phyloP scores from a whole-genome alignment of 2,888 invertebrate species.

The Caenorhabditis virilis region DNA sequence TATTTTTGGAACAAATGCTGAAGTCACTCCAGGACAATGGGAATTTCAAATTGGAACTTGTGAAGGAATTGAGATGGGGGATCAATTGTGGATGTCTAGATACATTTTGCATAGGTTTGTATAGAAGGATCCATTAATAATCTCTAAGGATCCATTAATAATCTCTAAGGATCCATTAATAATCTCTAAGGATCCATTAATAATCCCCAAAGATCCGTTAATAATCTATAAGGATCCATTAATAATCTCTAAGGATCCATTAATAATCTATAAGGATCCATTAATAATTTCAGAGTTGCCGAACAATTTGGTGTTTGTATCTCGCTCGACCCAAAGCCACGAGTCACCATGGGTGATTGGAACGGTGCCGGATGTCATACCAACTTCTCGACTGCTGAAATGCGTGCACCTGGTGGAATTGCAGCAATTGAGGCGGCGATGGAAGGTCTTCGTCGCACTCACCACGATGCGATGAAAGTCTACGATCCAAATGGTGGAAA shows the following conservation, averaged over 20 bases:
- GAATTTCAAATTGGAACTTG: conserved; percentile 71
- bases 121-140: too few relatives aligned
- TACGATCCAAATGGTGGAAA: conserved; percentile 81
- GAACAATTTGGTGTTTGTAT: conserved; percentile 71
- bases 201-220: too few relatives aligned
- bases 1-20: conserved; percentile 85
- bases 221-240: too few relatives aligned
- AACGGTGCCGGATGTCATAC: conserved; percentile 94
- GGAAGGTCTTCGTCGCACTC: conserved; percentile 24
- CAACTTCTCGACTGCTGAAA: conserved; percentile 86
- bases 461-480: conserved; percentile 36
- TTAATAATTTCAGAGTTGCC: conserved; percentile 69
- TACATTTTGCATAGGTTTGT: conserved; percentile 69
- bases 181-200: too few relatives aligned
- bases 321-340: conserved; percentile 72
- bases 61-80: conserved; percentile 71
- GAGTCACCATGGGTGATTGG: conserved; percentile 76
- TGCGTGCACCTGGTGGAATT: conserved; percentile 74
- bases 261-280: too few relatives aligned
- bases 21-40: conserved; percentile 60
- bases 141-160: too few relatives aligned
- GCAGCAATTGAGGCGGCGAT: conserved; percentile 46
- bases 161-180: too few relatives aligned
- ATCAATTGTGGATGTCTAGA: conserved; percentile 72
- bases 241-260: too few relatives aligned